Base-by-base conservation (phyloP, 2,888 invertebrate genomes). In the Sesia apiformis region DNA sequence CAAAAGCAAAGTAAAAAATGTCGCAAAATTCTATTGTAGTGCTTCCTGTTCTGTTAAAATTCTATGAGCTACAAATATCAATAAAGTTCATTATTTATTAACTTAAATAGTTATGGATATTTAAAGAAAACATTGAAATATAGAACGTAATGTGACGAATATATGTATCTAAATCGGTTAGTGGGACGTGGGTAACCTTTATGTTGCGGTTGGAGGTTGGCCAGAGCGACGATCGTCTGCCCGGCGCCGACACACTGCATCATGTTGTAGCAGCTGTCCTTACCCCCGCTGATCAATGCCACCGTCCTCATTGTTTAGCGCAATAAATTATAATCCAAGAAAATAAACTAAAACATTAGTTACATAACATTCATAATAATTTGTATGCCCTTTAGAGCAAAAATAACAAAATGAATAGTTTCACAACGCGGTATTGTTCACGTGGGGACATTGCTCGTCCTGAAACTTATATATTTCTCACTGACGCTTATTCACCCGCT, bases 231-330 rank as follows among this genome's bases (percentile, higher is more conserved):
- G 69, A 99, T 95, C 68, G 94, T 92, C 88, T 99, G 99, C 53
- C 98, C 98, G 76, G 97, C 96, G 66, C 95, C 95, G 63, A 97
- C 93, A 89, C 98, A 98, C 91, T 98, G 97, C 95, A 99, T 95
- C 95, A 99, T 96, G 83, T 98, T 99, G 90, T 96, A 99, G 89
- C 97, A 98, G 90, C 98, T 99, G 90, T 99, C 99, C 90, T 99
- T 99, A 67, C 99, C 99, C 68, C 99, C 99, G 89, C 98, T 99
- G 65, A 97, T 93, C 84, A 97, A 91, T 60, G 96, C 96, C 67
- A 96, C 95, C 65, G 95, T 95, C 90, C 92, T 95, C 97, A 97
- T 97, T 23, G 78, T 90, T 92, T 57, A 59, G n/a, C n/a, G 23
- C n/a, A 46, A 46, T 46, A 46, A 49, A 43, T 39, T 7, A 56